A percentile compares a stretch with the other conserved stretches of the same genome.
These are phyloP conservation scores for Rhyzopertha dominica DNA, from an alignment of 1,140 invertebrate genomes.

Conservation along the genomic window DNA sequence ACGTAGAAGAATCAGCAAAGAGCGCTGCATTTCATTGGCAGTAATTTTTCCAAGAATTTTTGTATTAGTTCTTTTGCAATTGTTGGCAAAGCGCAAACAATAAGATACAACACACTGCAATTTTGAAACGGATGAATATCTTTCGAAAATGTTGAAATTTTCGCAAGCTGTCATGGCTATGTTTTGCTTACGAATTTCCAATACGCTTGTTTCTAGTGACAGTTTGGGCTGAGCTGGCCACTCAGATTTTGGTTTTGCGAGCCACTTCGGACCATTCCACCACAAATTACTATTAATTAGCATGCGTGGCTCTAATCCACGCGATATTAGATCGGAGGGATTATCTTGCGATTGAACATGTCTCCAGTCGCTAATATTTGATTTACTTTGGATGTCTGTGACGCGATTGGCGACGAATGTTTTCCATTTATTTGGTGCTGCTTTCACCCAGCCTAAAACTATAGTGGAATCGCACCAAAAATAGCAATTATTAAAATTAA, in stretches of 20 bases:
- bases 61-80: conserved; percentile 2
- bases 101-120: conserved; percentile 10
- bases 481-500: conserved; percentile 24
- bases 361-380: conserved; percentile 37
- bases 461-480: conserved; percentile 47
- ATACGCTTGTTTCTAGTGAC: neutral
- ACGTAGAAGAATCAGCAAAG: conserved; percentile 3
- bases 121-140: conserved; percentile 5
- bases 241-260: neutral
- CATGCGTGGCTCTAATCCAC: conserved; percentile 14
- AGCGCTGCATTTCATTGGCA: conserved; percentile 9
- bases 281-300: conserved; percentile 29
- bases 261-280: conserved; percentile 35
- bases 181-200: conserved; percentile 1
- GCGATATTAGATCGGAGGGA: conserved; percentile 45
- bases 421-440: conserved; percentile 31
- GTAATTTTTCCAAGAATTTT: neutral
- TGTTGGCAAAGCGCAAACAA: conserved; percentile 6
- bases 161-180: too few species aligned
- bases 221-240: neutral
- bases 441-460: conserved; percentile 44
- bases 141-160: conserved; percentile 4
- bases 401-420: conserved; percentile 45
- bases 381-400: conserved; percentile 33
- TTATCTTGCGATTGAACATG: conserved; percentile 44